Evolutionary conservation across 2,797 vertebrate genomes (phyloP), one percentile per base, ranked within the genome.

Genomic region (Strix occidentalis): DNA sequence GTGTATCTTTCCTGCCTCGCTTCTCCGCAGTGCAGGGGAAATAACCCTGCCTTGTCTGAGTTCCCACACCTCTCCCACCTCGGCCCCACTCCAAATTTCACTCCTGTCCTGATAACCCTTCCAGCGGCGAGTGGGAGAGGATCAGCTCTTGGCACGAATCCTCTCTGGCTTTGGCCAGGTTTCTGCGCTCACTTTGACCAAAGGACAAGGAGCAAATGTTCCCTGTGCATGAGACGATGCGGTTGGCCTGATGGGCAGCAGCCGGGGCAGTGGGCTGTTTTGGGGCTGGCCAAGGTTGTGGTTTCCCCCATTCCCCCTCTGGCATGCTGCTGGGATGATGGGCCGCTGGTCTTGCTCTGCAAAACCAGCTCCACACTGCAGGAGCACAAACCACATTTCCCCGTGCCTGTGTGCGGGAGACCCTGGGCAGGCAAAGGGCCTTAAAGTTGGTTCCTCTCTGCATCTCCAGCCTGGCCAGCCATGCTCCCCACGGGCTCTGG

Each of bases 1-100:
- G 93, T 91, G 94, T 94, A 91, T 96, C 92, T 92, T 96, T 96
- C 95, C 95, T 95, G 95, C 95, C 83, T 96, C 2, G 0, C 48
- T 96, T 93, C 84, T 94, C 84, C 0, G 0, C 37, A 4, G 90
- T 1, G 13, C 79, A 93, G 85, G 95, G 96, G 94, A 94, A 97
- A 96, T 87, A 88, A 82, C 89, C 54, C 90, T 92, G 84, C 82
- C 83, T 93, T 89, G 70, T 79, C 93, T 88, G 83, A 0, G 10
- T 97, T 97, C 96, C 96, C 96, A 97, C 96, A 97, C 95, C 95
- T 96, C 96, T 95, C 90, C 95, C 92, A 87, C 70, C 83, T 97
- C 45, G 94, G 94, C 94, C 63, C 9, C 0, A 53, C 81, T 90
- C 93, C 93, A 96, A 81, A 87, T 93, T 94, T 93, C 81, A 2